Percentiles rank a stretch among this genome's conserved stretches.
Evolutionary conservation across 1,140 invertebrate species (phyloP).

Genomic region (Meteorus sp.): DNA sequence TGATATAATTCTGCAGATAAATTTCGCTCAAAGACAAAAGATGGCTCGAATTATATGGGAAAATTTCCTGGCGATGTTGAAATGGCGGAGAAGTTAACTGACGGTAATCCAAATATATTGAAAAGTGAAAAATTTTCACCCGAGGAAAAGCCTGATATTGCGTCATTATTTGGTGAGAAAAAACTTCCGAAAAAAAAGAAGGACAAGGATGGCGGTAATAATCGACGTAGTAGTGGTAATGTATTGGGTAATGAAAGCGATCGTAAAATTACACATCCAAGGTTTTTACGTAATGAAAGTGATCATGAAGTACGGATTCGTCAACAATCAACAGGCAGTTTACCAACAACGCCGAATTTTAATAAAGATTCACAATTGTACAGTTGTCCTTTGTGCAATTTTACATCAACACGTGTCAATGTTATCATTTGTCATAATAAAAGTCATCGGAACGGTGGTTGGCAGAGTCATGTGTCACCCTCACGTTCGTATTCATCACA

Average conservation of each 20-base stretch:
- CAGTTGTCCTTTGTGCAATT: slow-evolving; percentile 68
- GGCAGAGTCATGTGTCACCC: slow-evolving; percentile 24
- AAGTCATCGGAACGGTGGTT: slow-evolving; percentile 60
- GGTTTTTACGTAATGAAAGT: slow-evolving; percentile 61
- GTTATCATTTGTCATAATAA: slow-evolving; percentile 70
- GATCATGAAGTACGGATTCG: slow-evolving; percentile 67
- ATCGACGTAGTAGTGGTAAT: slow-evolving; percentile 4
- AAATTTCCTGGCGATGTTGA: slow-evolving; percentile 75
- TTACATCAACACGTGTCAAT: slow-evolving; percentile 67
- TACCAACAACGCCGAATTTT: slow-evolving; percentile 39
- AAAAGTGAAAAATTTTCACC: slow-evolving; percentile 65
- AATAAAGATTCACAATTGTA: slow-evolving; percentile 54
- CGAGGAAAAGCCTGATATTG: slow-evolving; percentile 60
- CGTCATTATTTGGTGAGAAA: slow-evolving; percentile 52
- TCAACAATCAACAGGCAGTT: slow-evolving; percentile 35
- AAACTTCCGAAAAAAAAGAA: slow-evolving; percentile 50
- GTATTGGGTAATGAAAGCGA: slow-evolving; percentile 24
- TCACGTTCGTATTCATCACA: too few relatives aligned
- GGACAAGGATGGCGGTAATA: slow-evolving; percentile 34
- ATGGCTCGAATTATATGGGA: slow-evolving; percentile 64
- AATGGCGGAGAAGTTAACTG: slow-evolving; percentile 68
- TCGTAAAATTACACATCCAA: slow-evolving; percentile 55
- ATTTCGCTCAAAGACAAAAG: slow-evolving; percentile 63
- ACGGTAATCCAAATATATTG: slow-evolving; percentile 69
- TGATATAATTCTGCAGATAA: slow-evolving; percentile 55